phyloP scores from a whole-genome alignment of 2,797 vertebrate species.

The Aphelocoma californica region DNA sequence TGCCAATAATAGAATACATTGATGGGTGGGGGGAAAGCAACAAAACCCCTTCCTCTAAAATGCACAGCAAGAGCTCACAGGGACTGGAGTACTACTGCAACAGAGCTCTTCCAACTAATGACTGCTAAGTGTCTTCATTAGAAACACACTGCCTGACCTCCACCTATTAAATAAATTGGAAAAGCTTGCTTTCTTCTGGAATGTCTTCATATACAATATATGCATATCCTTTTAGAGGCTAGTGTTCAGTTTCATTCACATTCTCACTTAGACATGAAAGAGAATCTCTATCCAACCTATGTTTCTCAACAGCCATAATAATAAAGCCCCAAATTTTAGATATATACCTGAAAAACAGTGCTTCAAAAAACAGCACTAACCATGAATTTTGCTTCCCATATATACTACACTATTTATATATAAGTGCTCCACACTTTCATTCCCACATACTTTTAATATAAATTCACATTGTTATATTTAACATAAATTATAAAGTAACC shows the following conservation, averaged over 20 bases:
- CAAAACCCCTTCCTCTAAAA: neutral
- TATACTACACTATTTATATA: neutral
- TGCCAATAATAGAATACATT: neutral
- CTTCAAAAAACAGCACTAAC: neutral
- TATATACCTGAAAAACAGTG: neutral
- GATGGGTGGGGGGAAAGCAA: neutral
- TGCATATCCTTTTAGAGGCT: neutral
- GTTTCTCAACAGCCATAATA: neutral
- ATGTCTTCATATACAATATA: neutral
- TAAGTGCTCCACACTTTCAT: accelerated
- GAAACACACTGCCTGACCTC: neutral
- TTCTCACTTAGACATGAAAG: neutral
- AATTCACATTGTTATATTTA: neutral
- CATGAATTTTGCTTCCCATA: neutral
- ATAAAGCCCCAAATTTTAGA: neutral
- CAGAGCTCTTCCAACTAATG: neutral
- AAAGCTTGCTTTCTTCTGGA: neutral
- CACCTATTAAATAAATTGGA: neutral
- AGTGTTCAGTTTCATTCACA: neutral
- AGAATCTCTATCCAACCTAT: neutral
- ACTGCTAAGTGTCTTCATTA: neutral
- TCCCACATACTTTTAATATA: neutral
- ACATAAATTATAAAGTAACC: neutral
- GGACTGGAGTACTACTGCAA: neutral
- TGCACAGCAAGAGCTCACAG: neutral